Evolutionary conservation across 2,888 invertebrate genomes (phyloP).

Genomic region (Chorisops tibialis): DNA sequence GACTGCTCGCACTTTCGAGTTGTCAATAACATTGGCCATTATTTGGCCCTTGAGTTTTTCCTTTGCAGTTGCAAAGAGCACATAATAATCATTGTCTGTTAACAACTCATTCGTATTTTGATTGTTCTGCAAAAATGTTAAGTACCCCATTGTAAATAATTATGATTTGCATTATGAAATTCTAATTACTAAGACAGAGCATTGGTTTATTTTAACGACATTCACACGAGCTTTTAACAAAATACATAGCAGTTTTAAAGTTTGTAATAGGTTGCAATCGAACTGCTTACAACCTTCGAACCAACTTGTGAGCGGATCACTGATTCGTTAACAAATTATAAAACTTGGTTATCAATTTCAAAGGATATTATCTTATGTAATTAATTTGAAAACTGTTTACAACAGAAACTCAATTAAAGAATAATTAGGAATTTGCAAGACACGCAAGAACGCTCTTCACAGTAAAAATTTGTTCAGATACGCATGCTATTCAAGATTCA

Average conservation of each 20-base stretch:
- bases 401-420: too few species aligned
- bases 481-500: too few species aligned
- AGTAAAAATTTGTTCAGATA: too few species aligned
- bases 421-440: too few species aligned
- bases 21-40: conserved; percentile 23
- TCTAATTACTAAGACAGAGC: conserved; percentile 3
- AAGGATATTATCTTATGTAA: too few species aligned
- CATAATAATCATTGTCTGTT: conserved; percentile 30
- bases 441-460: too few species aligned
- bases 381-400: too few species aligned
- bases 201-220: conserved; percentile 5
- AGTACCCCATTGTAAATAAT: too few species aligned
- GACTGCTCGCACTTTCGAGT: conserved; percentile 26
- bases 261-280: not conserved
- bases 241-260: not conserved
- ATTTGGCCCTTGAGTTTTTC: conserved; percentile 33
- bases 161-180: not conserved
- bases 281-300: not conserved
- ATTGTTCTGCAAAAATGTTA: conserved; percentile 28
- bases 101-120: conserved; percentile 30
- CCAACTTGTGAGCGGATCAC: not conserved
- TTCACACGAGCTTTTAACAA: not conserved
- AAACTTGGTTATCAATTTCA: too few species aligned
- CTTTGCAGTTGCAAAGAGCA: conserved; percentile 31
- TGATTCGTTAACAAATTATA: not conserved